A percentile compares a stretch with the other conserved stretches of the same genome.
These are phyloP conservation scores for Lepidurus couesii DNA, from an alignment of 1,140 invertebrate species.

Conservation along the genomic window DNA sequence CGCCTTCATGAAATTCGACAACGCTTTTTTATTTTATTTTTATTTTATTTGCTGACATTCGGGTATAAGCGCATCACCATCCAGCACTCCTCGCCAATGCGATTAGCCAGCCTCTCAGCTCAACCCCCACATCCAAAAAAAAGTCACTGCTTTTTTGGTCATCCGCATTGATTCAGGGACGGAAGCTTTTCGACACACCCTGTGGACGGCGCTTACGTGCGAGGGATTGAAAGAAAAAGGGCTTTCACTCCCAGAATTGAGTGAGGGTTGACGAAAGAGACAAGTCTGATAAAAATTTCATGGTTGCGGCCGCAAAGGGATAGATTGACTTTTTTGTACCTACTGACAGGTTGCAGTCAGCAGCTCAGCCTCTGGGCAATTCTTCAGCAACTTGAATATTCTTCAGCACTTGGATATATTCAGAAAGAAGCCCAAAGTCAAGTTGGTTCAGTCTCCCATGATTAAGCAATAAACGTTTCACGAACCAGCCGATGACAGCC, in stretches of 20 bases:
- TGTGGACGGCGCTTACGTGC: constrained; percentile 7
- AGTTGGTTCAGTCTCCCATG: not conserved
- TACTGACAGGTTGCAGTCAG: not conserved
- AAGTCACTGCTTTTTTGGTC: not conserved
- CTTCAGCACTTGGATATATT: not conserved
- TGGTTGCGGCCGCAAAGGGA: not conserved
- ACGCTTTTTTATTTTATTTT: not conserved
- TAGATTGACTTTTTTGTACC: not conserved
- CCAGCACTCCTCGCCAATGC: not conserved
- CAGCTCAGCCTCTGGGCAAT: not conserved
- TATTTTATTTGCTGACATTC: not conserved
- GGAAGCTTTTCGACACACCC: constrained; percentile 17
- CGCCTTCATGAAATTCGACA: not conserved
- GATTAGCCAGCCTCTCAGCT: constrained; percentile 11
- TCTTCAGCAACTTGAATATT: not conserved
- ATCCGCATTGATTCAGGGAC: constrained; percentile 6
- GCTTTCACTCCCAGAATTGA: not conserved
- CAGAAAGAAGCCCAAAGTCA: not conserved
- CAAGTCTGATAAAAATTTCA: not conserved
- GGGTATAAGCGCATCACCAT: not conserved
- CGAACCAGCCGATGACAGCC: not conserved
- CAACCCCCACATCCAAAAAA: not conserved
- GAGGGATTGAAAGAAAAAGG: not conserved
- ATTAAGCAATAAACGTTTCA: not conserved
- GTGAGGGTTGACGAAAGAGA: constrained; percentile 7